Evolutionary conservation across 2,797 vertebrate species (phyloP).

Genomic region (Nannoperca obscura): DNA sequence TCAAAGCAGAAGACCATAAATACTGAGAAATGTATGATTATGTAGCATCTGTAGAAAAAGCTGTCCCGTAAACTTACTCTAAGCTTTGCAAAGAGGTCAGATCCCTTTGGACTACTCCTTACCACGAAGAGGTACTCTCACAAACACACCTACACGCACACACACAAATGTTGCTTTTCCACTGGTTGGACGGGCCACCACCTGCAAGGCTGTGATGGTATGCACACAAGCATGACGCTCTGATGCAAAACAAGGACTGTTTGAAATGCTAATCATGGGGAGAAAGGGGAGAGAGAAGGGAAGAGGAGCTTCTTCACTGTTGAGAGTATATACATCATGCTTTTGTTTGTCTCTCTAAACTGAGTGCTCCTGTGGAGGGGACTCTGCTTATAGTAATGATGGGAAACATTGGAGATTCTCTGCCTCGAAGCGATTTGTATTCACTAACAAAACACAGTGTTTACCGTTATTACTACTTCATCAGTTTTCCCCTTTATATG

Average conservation of each 20-base stretch:
- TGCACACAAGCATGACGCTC: constrained; percentile 75
- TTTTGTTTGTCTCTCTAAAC: constrained; percentile 80
- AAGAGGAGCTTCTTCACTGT: constrained; percentile 71
- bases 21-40: constrained; percentile 69
- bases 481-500: constrained; percentile 57
- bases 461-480: constrained; percentile 67
- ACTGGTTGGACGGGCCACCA: constrained; percentile 75
- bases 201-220: constrained; percentile 81
- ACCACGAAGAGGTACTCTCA: constrained; percentile 42
- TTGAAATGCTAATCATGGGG: constrained; percentile 85
- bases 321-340: constrained; percentile 79
- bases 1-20: constrained; percentile 60
- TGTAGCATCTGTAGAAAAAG: constrained; percentile 58
- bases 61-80: constrained; percentile 40
- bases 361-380: constrained; percentile 74
- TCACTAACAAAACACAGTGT: constrained; percentile 57
- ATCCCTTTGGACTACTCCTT: constrained; percentile 63
- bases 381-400: constrained; percentile 66
- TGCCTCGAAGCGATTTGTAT: constrained; percentile 65
- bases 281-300: constrained; percentile 59
- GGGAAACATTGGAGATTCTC: constrained; percentile 62
- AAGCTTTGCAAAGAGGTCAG: constrained; percentile 70
- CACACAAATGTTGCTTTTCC: constrained; percentile 53
- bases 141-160: constrained; percentile 32
- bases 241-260: constrained; percentile 83